Evolutionary conservation across 2,797 vertebrate species (phyloP), one percentile per base, ranked within the genome.

Genomic region (Oreortyx pictus): DNA sequence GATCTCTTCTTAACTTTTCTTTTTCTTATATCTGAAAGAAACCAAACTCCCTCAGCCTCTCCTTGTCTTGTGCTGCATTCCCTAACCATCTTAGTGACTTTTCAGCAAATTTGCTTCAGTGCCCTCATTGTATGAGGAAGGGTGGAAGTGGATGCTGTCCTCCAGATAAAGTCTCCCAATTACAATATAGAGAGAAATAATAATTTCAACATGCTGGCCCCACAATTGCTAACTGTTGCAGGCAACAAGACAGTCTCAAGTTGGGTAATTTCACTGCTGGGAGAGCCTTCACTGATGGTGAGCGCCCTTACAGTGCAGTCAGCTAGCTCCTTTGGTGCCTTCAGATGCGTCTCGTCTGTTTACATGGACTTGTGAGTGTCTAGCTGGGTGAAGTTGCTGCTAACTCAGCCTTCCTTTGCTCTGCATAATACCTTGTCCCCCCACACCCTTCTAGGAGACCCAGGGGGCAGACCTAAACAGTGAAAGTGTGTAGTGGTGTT

Each of bases 281-380:
- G 19, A 39, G 59, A 73, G 16, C 44, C 0, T 0, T 89, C 0
- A 0, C 3, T 39, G 50, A 0, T 73, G 29, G 1, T 73, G n/a
- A 2, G 3, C 64, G 37, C 41, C 50, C 33, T 57, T 31, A 39
- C 43, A 4, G 65, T 41, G 33, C 57, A 10, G 10, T 73, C 33
- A 76, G n/a, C 46, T 65, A 70, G 33, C 41, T 82, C 46, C 60
- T 50, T 65, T n/a, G 71, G 81, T 88, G 72, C 84, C 84, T 93
- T 94, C 56, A 41, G 0, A 1, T 91, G 54, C 24, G 66, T 56
- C 52, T 47, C 80, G 6, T 49, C 72, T 82, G 13, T 14, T 82
- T 59, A 31, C 13, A 3, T 31, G 56, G 49, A 29, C 13, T 43
- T 47, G 9, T 3, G 11, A 37, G 9, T 9, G 44, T 29, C 35